Conservation (phyloP, 2,113 vertebrate genomes). For the Phrynosoma platyrhinos region DNA sequence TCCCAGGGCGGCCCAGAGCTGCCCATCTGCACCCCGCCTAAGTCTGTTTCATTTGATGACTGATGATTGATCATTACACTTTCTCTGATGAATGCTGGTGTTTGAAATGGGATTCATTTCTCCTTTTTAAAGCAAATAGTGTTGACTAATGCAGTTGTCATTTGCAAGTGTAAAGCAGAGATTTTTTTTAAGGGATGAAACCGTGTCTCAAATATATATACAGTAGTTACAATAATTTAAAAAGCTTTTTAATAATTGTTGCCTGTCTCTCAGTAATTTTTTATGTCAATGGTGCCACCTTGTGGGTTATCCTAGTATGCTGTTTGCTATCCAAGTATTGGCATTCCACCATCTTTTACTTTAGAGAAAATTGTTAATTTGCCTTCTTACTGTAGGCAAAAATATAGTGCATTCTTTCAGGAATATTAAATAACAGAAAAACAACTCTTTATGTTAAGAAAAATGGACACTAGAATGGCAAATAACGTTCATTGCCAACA, state of each 20-base stretch:
- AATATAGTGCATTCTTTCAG: background rate
- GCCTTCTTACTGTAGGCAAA: background rate
- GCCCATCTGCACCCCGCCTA: no score
- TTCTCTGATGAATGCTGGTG: background rate
- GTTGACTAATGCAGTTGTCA: background rate
- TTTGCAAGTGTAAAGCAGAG: background rate
- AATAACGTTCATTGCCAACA: no score
- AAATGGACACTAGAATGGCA: no score
- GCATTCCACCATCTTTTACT: background rate
- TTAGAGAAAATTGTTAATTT: background rate
- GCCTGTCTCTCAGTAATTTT: background rate
- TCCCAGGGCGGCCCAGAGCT: no score
- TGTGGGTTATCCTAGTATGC: slow-evolving; percentile 3
- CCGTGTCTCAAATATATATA: no score
- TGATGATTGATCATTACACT: background rate
- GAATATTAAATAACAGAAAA: no score
- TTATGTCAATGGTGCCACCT: slow-evolving; percentile 37
- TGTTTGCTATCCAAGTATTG: background rate
- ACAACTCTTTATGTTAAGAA: no score
- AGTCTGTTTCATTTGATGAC: no score
- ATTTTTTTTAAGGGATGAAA: background rate
- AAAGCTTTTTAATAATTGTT: background rate
- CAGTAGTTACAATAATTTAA: background rate
- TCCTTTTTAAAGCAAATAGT: background rate
- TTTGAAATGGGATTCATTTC: background rate